Base-by-base conservation (phyloP, 2,888 invertebrate genomes). In the Nephrocerus scutellatus region DNA sequence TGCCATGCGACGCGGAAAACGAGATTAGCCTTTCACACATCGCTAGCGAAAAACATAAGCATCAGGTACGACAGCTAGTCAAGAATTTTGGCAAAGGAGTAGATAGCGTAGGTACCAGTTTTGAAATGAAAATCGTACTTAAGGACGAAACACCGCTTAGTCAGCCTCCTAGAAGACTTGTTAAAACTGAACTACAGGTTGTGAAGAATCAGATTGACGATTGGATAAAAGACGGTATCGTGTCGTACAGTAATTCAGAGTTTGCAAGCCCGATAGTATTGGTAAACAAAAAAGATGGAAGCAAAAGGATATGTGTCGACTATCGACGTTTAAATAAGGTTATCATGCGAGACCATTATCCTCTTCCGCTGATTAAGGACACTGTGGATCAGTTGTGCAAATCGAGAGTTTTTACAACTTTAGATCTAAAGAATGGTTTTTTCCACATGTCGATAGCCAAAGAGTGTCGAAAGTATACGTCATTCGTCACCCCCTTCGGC, bases 401-500 rank as follows among this genome's bases (percentile, higher is more conserved):
- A 12, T 49, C 52, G 7, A 43, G 30, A 9, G 52, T 30, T 19
- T 59, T 56, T 24, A 54, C 44, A 5, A 49, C 53, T 13, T 30
- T 57, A 10, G 54, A 54, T 34, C 34, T 62, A 5, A 46, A 53
- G 2, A 53, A 54, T 12, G 57, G 57, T 1, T 62, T 58, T 33
- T 60, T 60, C 20, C 61, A 63, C 26, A 50, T 62, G 0, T 48
- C 48, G 5, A 37, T 62, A 23, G 36, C 52, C 6, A 29, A 50
- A 26, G 35, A 34, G 7, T 47, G 52, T 6, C 24, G 32, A n/a
- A 48, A 51, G 24, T 49, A 51, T 14, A 59, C 57, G 2, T 45
- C 58, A 1, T 59, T 60, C 32, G 42, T 55, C 3, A 53, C 54
- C 6, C 53, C 51, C 1, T 43, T 49, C 5, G 55, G 56, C 2